phyloP scores from a whole-genome alignment of 37 sponge, comb jelly and placozoan species.

The Aphrocallistes beatrix region DNA sequence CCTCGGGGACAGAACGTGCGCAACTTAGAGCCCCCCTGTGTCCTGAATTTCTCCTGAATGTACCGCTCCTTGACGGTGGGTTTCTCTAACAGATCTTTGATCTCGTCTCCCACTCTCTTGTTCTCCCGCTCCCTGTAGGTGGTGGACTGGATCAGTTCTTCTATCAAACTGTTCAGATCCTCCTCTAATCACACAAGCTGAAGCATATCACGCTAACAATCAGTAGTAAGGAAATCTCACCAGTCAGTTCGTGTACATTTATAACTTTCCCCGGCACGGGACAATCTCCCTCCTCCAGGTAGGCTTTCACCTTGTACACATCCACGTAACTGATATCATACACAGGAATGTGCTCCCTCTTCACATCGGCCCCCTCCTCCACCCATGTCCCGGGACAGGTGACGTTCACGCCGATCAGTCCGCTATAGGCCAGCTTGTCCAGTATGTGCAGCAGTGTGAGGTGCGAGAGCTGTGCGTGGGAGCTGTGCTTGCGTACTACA shows the following conservation, averaged over 20 bases:
- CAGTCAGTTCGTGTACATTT: neutral
- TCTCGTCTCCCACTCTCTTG: conserved; percentile 36
- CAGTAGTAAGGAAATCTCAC: neutral
- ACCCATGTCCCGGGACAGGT: neutral
- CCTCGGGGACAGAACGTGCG: conserved; percentile 73
- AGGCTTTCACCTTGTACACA: conserved; percentile 3
- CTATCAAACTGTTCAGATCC: conserved; percentile 23
- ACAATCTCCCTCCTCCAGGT: conserved; percentile 10
- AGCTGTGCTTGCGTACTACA: neutral
- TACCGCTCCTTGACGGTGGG: conserved; percentile 58
- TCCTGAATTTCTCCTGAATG: conserved; percentile 63
- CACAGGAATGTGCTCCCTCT: neutral
- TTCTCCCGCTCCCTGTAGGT: conserved; percentile 29
- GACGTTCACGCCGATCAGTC: neutral
- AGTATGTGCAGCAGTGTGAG: neutral
- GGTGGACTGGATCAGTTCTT: conserved; percentile 23
- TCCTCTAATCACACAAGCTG: neutral
- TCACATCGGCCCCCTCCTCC: neutral
- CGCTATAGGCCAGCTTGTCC: neutral
- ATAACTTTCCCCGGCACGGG: neutral
- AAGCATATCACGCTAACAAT: neutral
- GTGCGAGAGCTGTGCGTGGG: neutral
- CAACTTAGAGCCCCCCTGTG: conserved; percentile 59
- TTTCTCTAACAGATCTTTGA: conserved; percentile 61
- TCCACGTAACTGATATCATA: neutral